phyloP scores from a whole-genome alignment of 2,888 invertebrate genomes.

The Cephus pulcher region DNA sequence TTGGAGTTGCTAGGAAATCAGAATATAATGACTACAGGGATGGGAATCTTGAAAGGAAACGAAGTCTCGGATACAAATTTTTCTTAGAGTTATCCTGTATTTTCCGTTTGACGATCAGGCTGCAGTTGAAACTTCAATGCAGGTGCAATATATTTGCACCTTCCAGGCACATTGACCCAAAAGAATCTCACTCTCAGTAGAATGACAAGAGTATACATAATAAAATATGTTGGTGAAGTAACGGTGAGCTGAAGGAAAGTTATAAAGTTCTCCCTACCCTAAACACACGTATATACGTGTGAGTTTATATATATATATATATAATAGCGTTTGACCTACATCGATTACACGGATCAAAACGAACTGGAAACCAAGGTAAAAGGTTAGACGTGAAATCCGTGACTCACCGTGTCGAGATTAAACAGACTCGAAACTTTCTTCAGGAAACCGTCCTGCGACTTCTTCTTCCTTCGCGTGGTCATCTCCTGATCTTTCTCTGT shows the following conservation, averaged over 20 bases:
- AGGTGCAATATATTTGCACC: background rate
- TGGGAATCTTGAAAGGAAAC: background rate
- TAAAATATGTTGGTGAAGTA: background rate
- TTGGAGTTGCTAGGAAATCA: background rate
- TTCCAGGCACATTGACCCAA: background rate
- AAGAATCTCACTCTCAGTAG: background rate
- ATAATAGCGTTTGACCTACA: background rate
- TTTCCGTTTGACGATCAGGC: background rate
- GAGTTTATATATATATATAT: background rate
- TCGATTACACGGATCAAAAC: background rate
- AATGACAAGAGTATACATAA: background rate
- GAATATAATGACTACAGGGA: background rate
- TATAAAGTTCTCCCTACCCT: background rate
- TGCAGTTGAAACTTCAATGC: background rate
- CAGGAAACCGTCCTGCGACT: conserved; percentile 78
- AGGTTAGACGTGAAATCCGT: conserved; percentile 32
- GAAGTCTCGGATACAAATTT: background rate
- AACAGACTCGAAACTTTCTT: conserved; percentile 87
- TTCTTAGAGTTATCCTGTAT: background rate
- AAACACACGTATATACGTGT: background rate
- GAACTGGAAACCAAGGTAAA: background rate
- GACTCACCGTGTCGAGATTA: conserved; percentile 87
- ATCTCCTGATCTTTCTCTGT: conserved; percentile 57
- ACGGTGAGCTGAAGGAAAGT: background rate
- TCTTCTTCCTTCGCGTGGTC: conserved; percentile 77